phyloP scores from a whole-genome alignment of 2,113 vertebrate genomes.

The Boulengeromyrus knoepffleri region DNA sequence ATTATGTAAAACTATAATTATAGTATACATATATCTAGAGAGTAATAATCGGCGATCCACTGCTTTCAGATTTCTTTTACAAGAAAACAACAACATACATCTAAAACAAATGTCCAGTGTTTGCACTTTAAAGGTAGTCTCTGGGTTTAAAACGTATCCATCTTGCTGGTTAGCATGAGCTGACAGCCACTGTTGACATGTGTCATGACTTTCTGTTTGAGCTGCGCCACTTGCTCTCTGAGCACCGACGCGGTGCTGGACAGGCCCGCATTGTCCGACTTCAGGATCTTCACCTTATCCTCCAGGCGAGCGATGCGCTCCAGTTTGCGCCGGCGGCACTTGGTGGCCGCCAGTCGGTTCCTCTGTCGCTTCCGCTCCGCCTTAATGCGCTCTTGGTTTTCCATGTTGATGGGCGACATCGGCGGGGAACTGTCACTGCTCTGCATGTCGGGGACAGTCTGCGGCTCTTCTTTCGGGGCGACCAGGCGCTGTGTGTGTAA shows the following conservation, averaged over 20 bases:
- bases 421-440: constrained; percentile 75
- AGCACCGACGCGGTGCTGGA: constrained; percentile 78
- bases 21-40: not conserved
- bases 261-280: constrained; percentile 80
- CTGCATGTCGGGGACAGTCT: constrained; percentile 76
- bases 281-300: constrained; percentile 82
- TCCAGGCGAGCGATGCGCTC: constrained; percentile 86
- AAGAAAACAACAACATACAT: constrained; percentile 19
- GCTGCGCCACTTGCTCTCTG: constrained; percentile 83
- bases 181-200: constrained; percentile 88
- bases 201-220: constrained; percentile 84
- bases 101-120: constrained; percentile 55
- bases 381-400: constrained; percentile 82
- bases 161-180: constrained; percentile 78
- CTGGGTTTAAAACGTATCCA: constrained; percentile 64
- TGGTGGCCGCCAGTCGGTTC: constrained; percentile 84
- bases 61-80: constrained; percentile 27
- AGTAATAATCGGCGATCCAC: constrained; percentile 29
- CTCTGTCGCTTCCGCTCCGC: constrained; percentile 82
- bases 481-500: constrained; percentile 55
- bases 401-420: constrained; percentile 84
- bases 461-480: constrained; percentile 80
- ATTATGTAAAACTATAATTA: not conserved
- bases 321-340: constrained; percentile 84
- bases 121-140: constrained; percentile 41